Conservation (phyloP, 2,888 invertebrate species). For the Ctena decussata region DNA sequence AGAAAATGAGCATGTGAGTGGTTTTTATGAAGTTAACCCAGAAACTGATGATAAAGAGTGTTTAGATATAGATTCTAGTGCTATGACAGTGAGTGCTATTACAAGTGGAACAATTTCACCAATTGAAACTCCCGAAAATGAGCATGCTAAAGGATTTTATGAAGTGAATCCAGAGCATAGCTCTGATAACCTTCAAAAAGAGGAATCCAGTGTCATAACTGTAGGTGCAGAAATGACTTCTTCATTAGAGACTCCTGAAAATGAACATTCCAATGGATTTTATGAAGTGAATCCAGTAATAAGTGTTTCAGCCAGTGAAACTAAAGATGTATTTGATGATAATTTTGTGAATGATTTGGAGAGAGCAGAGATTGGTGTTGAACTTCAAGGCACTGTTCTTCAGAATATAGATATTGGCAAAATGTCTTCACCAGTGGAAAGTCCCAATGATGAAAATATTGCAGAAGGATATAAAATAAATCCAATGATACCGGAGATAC, state of each 20-base stretch:
- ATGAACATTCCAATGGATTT: slow-evolving; percentile 58
- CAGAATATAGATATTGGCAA: slow-evolving; percentile 60
- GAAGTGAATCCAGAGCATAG: slow-evolving; percentile 53
- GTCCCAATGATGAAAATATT: slow-evolving; percentile 56
- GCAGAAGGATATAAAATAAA: slow-evolving; percentile 48
- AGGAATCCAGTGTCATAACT: not conserved
- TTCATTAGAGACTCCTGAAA: slow-evolving; percentile 38
- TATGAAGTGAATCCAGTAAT: slow-evolving; percentile 54
- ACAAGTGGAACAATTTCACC: slow-evolving; percentile 49
- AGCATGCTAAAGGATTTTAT: slow-evolving; percentile 57
- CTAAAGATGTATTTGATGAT: slow-evolving; percentile 9
- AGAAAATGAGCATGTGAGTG: slow-evolving; percentile 47
- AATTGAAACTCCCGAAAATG: slow-evolving; percentile 52
- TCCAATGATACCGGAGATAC: slow-evolving; percentile 50
- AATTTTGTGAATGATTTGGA: not conserved
- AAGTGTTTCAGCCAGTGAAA: slow-evolving; percentile 28
- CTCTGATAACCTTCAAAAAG: not conserved
- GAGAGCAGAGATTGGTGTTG: slow-evolving; percentile 49
- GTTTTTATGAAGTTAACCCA: slow-evolving; percentile 58
- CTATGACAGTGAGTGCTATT: slow-evolving; percentile 42
- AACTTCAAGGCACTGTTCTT: slow-evolving; percentile 54
- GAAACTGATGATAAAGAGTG: not conserved
- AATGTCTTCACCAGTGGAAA: slow-evolving; percentile 62
- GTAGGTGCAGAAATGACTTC: slow-evolving; percentile 6
- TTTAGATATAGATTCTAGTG: not conserved